Percentiles rank a stretch among this genome's conserved stretches.
phyloP scores from a whole-genome alignment of 2,888 invertebrate genomes.

The Leptinotarsa rubiginosa region DNA sequence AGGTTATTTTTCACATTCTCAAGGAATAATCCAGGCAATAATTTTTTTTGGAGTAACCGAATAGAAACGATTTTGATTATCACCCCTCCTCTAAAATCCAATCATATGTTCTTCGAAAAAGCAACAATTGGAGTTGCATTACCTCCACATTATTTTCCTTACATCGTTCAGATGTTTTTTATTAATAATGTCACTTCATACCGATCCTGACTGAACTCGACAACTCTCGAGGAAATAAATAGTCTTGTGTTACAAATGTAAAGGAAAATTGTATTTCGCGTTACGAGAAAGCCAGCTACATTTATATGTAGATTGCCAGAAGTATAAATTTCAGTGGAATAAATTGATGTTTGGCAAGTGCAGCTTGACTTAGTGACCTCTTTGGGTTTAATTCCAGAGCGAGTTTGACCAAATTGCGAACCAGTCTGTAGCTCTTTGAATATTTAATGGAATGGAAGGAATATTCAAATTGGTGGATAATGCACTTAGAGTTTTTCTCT shows the following conservation, averaged over 20 bases:
- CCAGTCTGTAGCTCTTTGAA: constrained; percentile 22
- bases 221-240: background rate
- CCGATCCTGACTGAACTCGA: background rate
- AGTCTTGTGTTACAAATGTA: constrained; percentile 7
- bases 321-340: constrained; percentile 28
- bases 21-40: too few species aligned
- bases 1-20: too few species aligned
- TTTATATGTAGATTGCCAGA: constrained; percentile 28
- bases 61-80: too few species aligned
- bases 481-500: constrained; percentile 2
- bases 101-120: too few species aligned
- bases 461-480: constrained; percentile 16
- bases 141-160: too few species aligned
- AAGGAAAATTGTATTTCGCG: constrained; percentile 26
- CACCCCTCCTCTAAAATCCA: too few species aligned
- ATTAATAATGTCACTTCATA: background rate
- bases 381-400: constrained; percentile 13
- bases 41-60: too few species aligned
- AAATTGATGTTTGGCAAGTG: constrained; percentile 29
- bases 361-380: constrained; percentile 23
- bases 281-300: constrained; percentile 22
- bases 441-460: constrained; percentile 22
- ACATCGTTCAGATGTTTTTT: background rate
- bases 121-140: too few species aligned
- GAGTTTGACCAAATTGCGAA: constrained; percentile 29